Evolutionary conservation across 2,888 invertebrate species (phyloP).

Genomic region (Lasioglossum oenotherae): DNA sequence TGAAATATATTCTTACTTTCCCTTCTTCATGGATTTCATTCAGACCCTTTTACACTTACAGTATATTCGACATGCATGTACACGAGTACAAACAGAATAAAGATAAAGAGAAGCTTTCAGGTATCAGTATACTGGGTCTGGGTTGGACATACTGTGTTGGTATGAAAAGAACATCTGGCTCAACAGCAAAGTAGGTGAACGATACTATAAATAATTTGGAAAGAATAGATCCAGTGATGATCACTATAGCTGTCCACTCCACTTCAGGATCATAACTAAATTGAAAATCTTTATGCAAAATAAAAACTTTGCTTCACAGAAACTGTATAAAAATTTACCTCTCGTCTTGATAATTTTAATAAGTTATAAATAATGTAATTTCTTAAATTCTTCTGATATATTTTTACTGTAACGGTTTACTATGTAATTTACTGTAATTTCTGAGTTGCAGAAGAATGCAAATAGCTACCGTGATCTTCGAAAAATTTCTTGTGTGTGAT

Average conservation of each 20-base stretch:
- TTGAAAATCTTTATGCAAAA: not conserved
- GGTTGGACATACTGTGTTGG: not conserved
- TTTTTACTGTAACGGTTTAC: not conserved
- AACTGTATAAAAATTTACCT: not conserved
- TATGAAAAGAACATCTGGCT: not conserved
- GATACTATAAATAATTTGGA: too few species aligned
- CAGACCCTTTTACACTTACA: conserved; percentile 94
- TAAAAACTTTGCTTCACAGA: not conserved
- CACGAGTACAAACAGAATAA: not conserved
- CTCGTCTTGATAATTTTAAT: not conserved
- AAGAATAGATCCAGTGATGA: not conserved
- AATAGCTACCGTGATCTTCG: not conserved
- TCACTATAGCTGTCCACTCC: not conserved
- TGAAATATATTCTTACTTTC: conserved; percentile 97
- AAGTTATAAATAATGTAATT: not conserved
- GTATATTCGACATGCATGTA: not conserved
- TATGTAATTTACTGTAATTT: too few species aligned
- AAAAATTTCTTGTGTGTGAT: not conserved
- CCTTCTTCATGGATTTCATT: conserved; percentile 98
- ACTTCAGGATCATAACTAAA: not conserved
- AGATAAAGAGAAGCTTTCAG: not conserved
- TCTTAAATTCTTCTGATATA: not conserved
- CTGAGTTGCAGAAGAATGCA: not conserved
- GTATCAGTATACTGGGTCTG: not conserved
- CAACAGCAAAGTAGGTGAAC: not conserved